Base-by-base conservation (phyloP, 2,888 invertebrate genomes). In the Abrostola tripartita region DNA sequence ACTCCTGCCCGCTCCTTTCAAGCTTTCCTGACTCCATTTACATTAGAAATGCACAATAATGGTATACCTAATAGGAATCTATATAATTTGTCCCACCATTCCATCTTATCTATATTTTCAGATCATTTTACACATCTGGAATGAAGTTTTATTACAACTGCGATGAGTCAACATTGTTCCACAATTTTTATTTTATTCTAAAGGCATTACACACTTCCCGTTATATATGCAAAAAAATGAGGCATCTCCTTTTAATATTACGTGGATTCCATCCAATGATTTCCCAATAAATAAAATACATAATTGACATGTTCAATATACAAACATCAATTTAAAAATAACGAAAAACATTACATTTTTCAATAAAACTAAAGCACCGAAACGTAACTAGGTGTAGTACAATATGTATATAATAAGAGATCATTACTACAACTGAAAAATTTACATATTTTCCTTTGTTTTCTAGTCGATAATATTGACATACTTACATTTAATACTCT, bases 61-160 rank as follows among this genome's bases (percentile, higher is more conserved):
- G 58, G 56, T 82, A 76, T 55, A 81, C 67, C 86, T 87, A 87
- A 84, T 88, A 88, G 87, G 87, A 88, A 88, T 86, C 83, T 83
- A 82, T 70, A 61, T 61, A 65, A 74, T 80, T 76, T 76, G 61
- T 75, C 71, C 61, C 74, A 62, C 56, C 65, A 61, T 62, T 65
- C 66, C 64, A 61, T 54, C 71, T 61, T 74, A 72, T 63, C 54
- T 67, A 74, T 67, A 74, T 69, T 63, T 68, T 84, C 83, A 81
- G 79, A 82, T 84, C 79, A 78, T 78, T 68, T 66, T 52, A 68
- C 61, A 69, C 58, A 74, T 69, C 62, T 82, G 83, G 82, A 83
- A 82, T 84, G 81, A 75, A 79, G 56, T 63, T 68, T 73, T 63
- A 67, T 65, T 79, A 79, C 61, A 72, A 71, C 52, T 72, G 68